Percentiles rank a stretch among this genome's conserved stretches.
phyloP scores from a whole-genome alignment of 1,140 invertebrate species.

The Bombus difficillimus region DNA sequence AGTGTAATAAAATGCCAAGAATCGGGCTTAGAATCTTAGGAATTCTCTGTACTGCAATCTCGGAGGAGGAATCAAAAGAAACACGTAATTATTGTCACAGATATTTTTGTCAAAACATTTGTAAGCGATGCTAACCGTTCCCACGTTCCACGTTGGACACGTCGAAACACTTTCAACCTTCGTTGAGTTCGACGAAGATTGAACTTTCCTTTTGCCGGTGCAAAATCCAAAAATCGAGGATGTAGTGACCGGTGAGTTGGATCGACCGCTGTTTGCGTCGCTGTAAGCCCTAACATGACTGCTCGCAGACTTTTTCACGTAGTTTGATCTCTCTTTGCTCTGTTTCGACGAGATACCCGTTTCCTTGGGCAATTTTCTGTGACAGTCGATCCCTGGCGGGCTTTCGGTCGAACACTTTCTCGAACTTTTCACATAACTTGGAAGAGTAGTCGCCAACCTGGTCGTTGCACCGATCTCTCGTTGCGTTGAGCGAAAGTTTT shows the following conservation, averaged over 20 bases:
- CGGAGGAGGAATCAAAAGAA: not conserved
- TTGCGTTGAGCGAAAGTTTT: constrained; percentile 15
- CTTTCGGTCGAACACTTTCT: constrained; percentile 70
- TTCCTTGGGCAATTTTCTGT: constrained; percentile 54
- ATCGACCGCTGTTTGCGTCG: constrained; percentile 59
- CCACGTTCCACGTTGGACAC: constrained; percentile 56
- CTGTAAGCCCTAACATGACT: constrained; percentile 62
- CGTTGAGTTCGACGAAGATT: constrained; percentile 7
- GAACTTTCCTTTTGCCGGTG: constrained; percentile 73
- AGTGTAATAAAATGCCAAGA: not conserved
- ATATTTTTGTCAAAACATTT: not conserved
- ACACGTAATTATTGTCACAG: not conserved
- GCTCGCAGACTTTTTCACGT: constrained; percentile 61
- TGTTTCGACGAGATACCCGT: constrained; percentile 60
- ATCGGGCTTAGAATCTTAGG: not conserved
- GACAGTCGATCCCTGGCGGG: constrained; percentile 66
- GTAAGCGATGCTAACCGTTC: constrained; percentile 52
- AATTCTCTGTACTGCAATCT: not conserved
- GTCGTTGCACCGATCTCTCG: not conserved
- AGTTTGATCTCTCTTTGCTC: constrained; percentile 67
- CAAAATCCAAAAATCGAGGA: constrained; percentile 80
- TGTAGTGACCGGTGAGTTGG: constrained; percentile 59
- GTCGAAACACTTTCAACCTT: constrained; percentile 31
- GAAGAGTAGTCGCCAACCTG: constrained; percentile 70
- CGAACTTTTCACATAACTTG: constrained; percentile 69